phyloP scores from a whole-genome alignment of 2,113 vertebrate genomes.

The Gobius niger region DNA sequence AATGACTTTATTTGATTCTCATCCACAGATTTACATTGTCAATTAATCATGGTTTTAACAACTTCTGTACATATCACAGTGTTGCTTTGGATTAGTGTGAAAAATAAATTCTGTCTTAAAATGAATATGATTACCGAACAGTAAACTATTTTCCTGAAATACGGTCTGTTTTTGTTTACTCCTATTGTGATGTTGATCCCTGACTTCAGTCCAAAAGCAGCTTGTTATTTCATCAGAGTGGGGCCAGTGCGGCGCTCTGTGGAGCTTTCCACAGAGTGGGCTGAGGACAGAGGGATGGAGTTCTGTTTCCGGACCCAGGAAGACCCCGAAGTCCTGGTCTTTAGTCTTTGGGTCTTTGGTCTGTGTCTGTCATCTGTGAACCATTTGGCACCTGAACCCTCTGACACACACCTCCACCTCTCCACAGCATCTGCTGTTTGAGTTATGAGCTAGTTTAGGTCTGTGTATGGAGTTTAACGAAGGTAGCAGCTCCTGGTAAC shows the following conservation, averaged over 20 bases:
- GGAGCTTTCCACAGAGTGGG: background rate
- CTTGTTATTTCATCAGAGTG: slow-evolving; percentile 1
- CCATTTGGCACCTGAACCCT: slow-evolving; percentile 31
- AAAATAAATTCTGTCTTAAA: too few species aligned
- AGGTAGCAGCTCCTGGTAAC: slow-evolving; percentile 8
- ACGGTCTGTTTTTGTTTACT: background rate
- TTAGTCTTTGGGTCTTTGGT: background rate
- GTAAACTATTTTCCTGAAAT: background rate
- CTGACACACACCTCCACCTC: slow-evolving; percentile 13
- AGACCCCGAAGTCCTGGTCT: background rate
- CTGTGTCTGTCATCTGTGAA: slow-evolving; percentile 23
- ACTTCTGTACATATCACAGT: too few species aligned
- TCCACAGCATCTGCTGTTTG: slow-evolving; percentile 16
- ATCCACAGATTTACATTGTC: too few species aligned
- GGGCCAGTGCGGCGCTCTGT: background rate
- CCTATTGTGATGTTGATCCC: background rate
- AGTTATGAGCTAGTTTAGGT: slow-evolving; percentile 3
- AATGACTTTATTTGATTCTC: too few species aligned
- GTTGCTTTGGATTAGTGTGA: too few species aligned
- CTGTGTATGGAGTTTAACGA: slow-evolving; percentile 6
- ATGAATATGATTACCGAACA: too few species aligned
- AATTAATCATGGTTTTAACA: too few species aligned
- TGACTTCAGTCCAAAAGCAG: slow-evolving; percentile 16
- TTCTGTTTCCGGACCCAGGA: slow-evolving; percentile 35
- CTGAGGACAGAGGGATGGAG: slow-evolving; percentile 8